Base-by-base conservation (phyloP, 2,113 vertebrate species). In the Megaleporinus macrocephalus region DNA sequence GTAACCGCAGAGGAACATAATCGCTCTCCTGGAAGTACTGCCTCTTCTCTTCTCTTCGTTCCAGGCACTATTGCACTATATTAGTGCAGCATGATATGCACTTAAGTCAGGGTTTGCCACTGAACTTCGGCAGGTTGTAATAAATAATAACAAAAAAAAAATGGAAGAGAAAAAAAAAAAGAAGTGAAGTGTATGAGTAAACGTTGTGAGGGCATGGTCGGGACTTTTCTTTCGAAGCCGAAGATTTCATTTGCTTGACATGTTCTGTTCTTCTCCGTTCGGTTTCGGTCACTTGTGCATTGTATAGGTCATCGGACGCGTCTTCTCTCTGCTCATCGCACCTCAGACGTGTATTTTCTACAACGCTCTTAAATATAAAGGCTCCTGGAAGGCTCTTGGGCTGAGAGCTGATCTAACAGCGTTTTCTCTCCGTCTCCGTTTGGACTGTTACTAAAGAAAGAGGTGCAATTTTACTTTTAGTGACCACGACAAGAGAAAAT, bases 81-180 rank as follows among this genome's bases (percentile, higher is more conserved):
- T 99, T 99, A 99, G 98, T 98, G 98, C 97, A 96, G 96, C 96
- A 95, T 96, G 96, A 95, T 96, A 96, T 96, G 95, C 95, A 96
- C 93, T 96, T 91, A 94, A 94, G 95, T 95, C 94, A 95, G 94
- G 91, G 93, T 93, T 95, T 95, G 95, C 96, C 96, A 95, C 96
- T 95, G 92, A 95, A 89, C 95, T 95, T 94, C 93, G 94, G 95
- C 95, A 96, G 94, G 90, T 85, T 85, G 89, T 81, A 92, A 83
- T 83, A 86, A 89, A 89, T 85, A 83, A 76, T 90, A 87, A 84
- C 82, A 86, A 86, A 82, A 78, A 18, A 2, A 26, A 10, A 2
- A 27, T 14, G 29, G 5, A 78, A 10, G 22, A 44, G 4, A 20
- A 44, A 13, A 41, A n/a, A 44, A 44, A 16, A 41, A 7, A 4